These are phyloP conservation scores for Stenodera caucasica DNA, from an alignment of 2,888 invertebrate genomes.

Conservation along the genomic window DNA sequence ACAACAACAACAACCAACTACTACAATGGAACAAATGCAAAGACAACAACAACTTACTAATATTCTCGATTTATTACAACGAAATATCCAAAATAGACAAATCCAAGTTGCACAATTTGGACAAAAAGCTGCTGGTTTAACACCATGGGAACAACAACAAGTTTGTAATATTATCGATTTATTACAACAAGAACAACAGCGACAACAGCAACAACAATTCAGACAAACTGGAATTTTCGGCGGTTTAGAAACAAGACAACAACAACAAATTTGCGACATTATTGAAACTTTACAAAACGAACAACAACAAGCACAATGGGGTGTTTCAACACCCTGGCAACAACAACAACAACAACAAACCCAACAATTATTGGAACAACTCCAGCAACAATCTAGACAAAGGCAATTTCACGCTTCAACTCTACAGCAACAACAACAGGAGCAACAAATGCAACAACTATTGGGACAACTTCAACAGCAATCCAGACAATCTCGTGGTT, in stretches of 20 bases:
- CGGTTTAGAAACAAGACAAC: neutral
- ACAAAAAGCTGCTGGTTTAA: neutral
- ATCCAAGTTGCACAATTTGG: neutral
- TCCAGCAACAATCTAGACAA: no score
- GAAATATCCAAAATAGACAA: neutral
- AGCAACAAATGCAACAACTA: no score
- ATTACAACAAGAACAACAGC: constrained; percentile 1
- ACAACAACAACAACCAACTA: neutral
- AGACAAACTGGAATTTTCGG: neutral
- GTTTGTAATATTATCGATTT: neutral
- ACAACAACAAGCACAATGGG: no score
- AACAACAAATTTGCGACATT: neutral
- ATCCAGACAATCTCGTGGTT: no score
- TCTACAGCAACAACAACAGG: no score
- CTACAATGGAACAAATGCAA: neutral
- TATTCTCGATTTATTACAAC: neutral
- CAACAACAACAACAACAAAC: no score
- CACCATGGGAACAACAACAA: neutral
- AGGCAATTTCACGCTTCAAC: no score
- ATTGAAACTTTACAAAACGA: neutral
- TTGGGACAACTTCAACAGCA: no score
- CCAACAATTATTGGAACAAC: no score
- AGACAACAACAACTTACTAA: neutral
- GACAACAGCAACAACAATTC: neutral
- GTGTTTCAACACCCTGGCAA: no score